Evolutionary conservation across 2,888 invertebrate genomes (phyloP).

Genomic region (Caenorhabditis sinica): DNA sequence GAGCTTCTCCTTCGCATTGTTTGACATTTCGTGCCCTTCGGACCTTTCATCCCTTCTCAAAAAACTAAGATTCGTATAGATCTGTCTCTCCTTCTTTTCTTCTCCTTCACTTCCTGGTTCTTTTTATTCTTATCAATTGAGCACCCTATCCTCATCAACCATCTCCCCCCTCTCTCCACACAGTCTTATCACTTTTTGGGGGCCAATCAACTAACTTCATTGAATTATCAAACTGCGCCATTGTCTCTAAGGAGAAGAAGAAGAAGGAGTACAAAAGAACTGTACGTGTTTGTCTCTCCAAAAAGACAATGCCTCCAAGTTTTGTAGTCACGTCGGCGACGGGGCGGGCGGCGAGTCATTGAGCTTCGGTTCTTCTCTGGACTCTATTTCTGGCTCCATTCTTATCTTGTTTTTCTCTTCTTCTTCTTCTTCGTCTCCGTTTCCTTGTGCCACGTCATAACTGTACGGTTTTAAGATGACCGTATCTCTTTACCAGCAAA

Average conservation of each 20-base stretch:
- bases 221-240: constrained; percentile 57
- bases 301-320: constrained; percentile 45
- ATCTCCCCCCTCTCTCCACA: neutral
- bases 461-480: constrained; percentile 43
- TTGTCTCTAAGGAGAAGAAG: constrained; percentile 23
- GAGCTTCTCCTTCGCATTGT: constrained; percentile 29
- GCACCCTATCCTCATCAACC: constrained; percentile 7
- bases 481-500: too few species aligned
- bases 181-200: constrained; percentile 9
- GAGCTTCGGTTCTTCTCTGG: constrained; percentile 60
- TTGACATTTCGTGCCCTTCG: constrained; percentile 55
- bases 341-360: constrained; percentile 36
- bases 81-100: neutral
- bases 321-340: constrained; percentile 48
- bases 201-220: constrained; percentile 45
- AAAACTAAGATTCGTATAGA: constrained; percentile 54
- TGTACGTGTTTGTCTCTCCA: constrained; percentile 30
- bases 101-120: constrained; percentile 51
- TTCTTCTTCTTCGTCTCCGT: neutral
- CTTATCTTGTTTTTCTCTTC: constrained; percentile 52
- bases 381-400: constrained; percentile 57
- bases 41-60: constrained; percentile 25
- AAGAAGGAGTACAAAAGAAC: constrained; percentile 48
- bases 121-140: constrained; percentile 31
- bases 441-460: constrained; percentile 40